Base-by-base conservation (phyloP, 2,888 invertebrate species). In the Epsilonema sp. region DNA sequence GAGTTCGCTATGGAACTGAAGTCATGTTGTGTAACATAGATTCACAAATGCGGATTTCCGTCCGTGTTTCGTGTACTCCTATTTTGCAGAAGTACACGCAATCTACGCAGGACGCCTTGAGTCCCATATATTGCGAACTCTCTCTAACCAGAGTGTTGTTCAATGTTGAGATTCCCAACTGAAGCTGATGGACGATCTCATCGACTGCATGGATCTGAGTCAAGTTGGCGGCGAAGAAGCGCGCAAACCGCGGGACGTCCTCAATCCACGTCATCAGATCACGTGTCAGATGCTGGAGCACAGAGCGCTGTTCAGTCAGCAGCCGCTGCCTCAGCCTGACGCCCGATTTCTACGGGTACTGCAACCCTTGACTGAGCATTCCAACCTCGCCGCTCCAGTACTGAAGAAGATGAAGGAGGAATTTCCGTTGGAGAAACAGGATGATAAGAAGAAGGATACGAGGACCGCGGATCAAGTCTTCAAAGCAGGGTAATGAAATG, bases 261-360 rank as follows among this genome's bases (percentile, higher is more conserved):
- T 39, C 39, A 39, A 39, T 39, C 39, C 39, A 8, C 39, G n/a
- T 5, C 5, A 8, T 11, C 39, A 39, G 39, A 11, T 11, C 39
- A 5, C 8, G 39, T 11, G 5, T 5, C 37, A 47, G 45, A 21
- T 22, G 5, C 31, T 48, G 21, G 16, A 47, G 11, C 45, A 48
- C 11, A 38, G 48, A 16, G 44, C 25, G 11, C 23, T 48, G 3
- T 31, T 40, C 36, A 24, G 25, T 20, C 26, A 48, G 21, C 25
- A 31, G 16, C 46, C 48, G 16, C 25, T 48, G 31, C 48, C 48
- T 4, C 26, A 47, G 47, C 39, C 39, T n/a, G 39, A 39, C 13
- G 16, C 20, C 5, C 39, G 8, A 8, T 20, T 11, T 5, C 39
- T 39, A 20, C 8, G 16, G 16, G 16, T 16, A 31, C 8, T 31